Evolutionary conservation across 1,140 invertebrate species (phyloP).

Genomic region (Leptopilina boulardi): DNA sequence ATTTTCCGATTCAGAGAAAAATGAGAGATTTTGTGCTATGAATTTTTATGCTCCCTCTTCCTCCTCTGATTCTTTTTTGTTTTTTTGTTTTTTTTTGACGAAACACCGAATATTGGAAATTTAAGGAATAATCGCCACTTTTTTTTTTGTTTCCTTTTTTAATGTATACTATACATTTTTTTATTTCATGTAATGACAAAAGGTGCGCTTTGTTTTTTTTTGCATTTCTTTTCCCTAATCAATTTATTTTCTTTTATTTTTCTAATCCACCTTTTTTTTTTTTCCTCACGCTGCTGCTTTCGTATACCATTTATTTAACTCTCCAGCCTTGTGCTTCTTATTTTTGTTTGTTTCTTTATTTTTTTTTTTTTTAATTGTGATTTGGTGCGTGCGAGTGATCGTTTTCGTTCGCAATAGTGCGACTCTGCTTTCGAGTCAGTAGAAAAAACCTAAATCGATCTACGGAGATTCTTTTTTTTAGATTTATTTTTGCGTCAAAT

Average conservation of each 20-base stretch:
- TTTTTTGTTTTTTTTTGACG: background rate
- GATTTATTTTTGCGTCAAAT: background rate
- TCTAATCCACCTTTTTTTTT: background rate
- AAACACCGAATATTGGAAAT: conserved; percentile 42
- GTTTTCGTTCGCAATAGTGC: conserved; percentile 7
- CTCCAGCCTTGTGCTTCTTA: background rate
- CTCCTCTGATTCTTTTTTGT: background rate
- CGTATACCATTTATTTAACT: conserved; percentile 32
- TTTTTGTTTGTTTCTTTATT: background rate
- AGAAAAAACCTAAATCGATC: conserved; percentile 41
- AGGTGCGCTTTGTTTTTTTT: background rate
- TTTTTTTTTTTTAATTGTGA: background rate
- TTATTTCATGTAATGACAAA: background rate
- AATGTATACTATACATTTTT: conserved; percentile 39
- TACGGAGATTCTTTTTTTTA: conserved; percentile 16
- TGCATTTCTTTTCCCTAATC: no score
- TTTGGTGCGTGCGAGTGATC: conserved; percentile 29
- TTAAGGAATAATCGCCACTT: conserved; percentile 31
- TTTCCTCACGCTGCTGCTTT: background rate
- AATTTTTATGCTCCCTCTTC: conserved; percentile 5
- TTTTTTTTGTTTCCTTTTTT: conserved; percentile 8
- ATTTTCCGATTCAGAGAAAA: background rate
- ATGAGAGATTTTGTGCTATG: background rate
- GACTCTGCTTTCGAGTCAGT: conserved; percentile 37
- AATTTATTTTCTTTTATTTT: background rate